phyloP scores from a whole-genome alignment of 1,140 invertebrate genomes.

The Reticulitermes speratus region DNA sequence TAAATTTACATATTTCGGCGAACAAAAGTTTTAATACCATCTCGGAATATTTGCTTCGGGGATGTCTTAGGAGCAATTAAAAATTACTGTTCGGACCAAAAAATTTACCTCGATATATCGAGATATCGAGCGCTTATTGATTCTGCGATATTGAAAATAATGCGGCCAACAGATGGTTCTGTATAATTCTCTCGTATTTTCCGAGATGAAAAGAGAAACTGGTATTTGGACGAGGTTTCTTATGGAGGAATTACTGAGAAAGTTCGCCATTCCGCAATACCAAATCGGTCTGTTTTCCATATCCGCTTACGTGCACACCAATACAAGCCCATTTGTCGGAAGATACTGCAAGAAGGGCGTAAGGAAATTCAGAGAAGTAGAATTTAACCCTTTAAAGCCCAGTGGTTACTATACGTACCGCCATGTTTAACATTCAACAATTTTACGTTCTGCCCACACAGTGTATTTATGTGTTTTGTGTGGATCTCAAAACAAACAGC shows the following conservation, averaged over 20 bases:
- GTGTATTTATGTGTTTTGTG: no score
- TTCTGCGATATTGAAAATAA: neutral
- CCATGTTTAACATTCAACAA: no score
- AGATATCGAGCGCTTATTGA: neutral
- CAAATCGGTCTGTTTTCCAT: conserved; percentile 7
- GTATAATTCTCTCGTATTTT: neutral
- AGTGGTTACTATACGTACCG: no score
- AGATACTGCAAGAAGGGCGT: neutral
- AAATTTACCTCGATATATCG: neutral
- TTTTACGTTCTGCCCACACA: no score
- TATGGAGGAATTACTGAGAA: conserved; percentile 9
- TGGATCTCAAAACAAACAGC: no score
- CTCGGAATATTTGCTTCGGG: neutral
- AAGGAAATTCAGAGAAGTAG: no score
- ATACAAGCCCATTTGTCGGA: neutral
- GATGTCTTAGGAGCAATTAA: neutral
- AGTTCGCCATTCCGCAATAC: neutral
- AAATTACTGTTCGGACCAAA: neutral
- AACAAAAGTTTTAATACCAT: neutral
- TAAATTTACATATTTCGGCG: neutral
- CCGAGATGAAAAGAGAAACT: neutral
- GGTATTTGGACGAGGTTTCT: neutral
- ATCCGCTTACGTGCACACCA: conserved; percentile 13
- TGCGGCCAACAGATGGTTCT: neutral
- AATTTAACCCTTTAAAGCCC: no score